Evolutionary conservation across 2,797 vertebrate genomes (phyloP), one percentile per base, ranked within the genome.

Genomic region (Dipus sagitta): DNA sequence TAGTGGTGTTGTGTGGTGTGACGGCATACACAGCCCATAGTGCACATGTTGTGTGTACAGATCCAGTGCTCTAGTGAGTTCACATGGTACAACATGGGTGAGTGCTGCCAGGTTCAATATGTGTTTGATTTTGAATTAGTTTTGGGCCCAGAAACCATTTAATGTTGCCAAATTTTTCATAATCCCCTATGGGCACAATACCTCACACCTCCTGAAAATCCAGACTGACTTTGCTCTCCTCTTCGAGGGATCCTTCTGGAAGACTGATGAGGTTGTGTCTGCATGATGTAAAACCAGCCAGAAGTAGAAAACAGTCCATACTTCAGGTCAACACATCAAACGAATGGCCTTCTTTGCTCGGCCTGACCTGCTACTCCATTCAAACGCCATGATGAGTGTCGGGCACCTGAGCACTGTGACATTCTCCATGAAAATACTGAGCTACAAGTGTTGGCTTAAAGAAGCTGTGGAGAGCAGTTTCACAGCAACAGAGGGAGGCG

Each of bases 331-430:
- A 30, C 52, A 10, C 65, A 47, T 3, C 3, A 5, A 78, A 28
- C 6, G 8, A 0, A 3, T 12, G 2, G 26, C 30, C 9, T 1
- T 3, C 2, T 32, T 54, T 18, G 15, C n/a, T 3, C 0, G 4
- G 28, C 80, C 70, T 18, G 11, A 34, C 30, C 42, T 0, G 18
- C 7, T 20, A 4, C 3, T n/a, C 65, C 70, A 3, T 13, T 26
- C 32, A 4, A 30, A n/a, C 17, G 30, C 65, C 4, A 4, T 28
- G 12, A 0, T 0, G 24, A 28, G 4, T 0, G 2, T 42, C 17
- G 3, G 62, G 23, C 62, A 0, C 0, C 26, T 0, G 7, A 72
- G 42, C 28, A 20, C 20, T 0, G 1, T 0, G 28, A 20, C 54
- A 3, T 23, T 21, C 77, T 42, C 26, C 71, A 20, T 1, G 3